phyloP scores from a whole-genome alignment of 2,113 vertebrate species.

The Mionectes macconnelli region DNA sequence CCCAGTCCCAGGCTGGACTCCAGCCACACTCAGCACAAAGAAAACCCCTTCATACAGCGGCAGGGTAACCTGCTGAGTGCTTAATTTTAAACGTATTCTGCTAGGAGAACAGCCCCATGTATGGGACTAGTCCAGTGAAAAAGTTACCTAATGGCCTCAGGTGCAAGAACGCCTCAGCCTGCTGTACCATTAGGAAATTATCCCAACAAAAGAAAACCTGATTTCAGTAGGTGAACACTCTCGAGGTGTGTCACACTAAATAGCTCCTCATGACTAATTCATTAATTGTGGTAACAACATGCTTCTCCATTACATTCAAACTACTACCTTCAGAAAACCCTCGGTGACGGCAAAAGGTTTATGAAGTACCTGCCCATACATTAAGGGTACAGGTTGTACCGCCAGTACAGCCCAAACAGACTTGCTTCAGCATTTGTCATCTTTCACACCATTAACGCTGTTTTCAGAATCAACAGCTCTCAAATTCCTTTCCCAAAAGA shows the following conservation, averaged over 20 bases:
- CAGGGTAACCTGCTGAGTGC: neutral
- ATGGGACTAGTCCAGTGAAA: neutral
- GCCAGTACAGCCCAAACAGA: neutral
- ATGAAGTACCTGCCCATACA: neutral
- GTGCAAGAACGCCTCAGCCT: neutral
- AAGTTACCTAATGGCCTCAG: neutral
- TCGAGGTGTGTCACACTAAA: conserved; percentile 11
- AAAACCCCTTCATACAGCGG: accelerated
- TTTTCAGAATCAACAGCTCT: conserved; percentile 17
- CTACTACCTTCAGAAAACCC: neutral
- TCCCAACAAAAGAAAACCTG: neutral
- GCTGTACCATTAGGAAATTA: neutral
- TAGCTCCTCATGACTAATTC: conserved; percentile 6
- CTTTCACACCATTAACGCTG: neutral
- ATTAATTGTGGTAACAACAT: neutral
- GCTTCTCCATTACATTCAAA: neutral
- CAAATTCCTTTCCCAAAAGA: neutral
- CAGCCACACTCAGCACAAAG: neutral
- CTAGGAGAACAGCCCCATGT: neutral
- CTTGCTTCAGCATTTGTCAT: neutral
- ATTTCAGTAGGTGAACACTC: neutral
- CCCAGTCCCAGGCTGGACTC: neutral
- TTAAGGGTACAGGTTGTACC: neutral
- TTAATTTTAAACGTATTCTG: neutral
- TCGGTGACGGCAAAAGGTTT: neutral